Conservation (phyloP, 1,140 invertebrate genomes). For the Drosophila baimaii region DNA sequence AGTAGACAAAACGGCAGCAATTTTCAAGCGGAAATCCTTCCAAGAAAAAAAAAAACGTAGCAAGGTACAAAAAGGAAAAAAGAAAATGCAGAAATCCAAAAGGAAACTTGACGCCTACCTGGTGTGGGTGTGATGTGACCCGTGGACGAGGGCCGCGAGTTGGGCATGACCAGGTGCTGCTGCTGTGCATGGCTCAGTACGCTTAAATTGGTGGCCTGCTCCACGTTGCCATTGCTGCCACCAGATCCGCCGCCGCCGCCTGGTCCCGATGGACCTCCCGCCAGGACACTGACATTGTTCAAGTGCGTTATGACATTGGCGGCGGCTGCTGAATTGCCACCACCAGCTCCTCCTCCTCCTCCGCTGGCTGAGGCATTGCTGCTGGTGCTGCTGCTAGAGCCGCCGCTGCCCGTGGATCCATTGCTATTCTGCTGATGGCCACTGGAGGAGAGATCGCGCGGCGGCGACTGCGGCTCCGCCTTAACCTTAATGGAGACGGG, state of each 20-base stretch:
- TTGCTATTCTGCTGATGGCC: constrained; percentile 83
- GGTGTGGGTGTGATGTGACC: constrained; percentile 87
- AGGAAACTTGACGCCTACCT: constrained; percentile 67
- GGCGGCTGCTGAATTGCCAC: constrained; percentile 12
- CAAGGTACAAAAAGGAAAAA: constrained; percentile 2
- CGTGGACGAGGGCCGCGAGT: constrained; percentile 85
- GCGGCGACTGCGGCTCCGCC: constrained; percentile 96
- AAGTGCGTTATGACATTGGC: constrained; percentile 69
- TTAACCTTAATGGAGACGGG: constrained; percentile 95
- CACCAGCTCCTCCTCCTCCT: constrained; percentile 32
- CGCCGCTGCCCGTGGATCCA: constrained; percentile 75
- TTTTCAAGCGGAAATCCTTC: constrained; percentile 43
- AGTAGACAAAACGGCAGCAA: constrained; percentile 37
- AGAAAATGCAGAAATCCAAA: background rate
- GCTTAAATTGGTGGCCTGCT: constrained; percentile 84
- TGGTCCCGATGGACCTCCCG: constrained; percentile 55
- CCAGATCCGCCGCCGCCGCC: constrained; percentile 79
- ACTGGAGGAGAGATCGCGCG: constrained; percentile 86
- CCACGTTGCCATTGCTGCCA: constrained; percentile 84
- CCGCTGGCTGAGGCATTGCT: constrained; percentile 61
- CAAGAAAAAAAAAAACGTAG: constrained; percentile 8
- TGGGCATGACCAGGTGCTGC: constrained; percentile 85
- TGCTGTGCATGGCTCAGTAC: constrained; percentile 84
- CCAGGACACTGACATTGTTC: constrained; percentile 58
- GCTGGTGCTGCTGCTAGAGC: constrained; percentile 83